phyloP scores from a whole-genome alignment of 2,888 invertebrate species.

The Aphidius colemani region DNA sequence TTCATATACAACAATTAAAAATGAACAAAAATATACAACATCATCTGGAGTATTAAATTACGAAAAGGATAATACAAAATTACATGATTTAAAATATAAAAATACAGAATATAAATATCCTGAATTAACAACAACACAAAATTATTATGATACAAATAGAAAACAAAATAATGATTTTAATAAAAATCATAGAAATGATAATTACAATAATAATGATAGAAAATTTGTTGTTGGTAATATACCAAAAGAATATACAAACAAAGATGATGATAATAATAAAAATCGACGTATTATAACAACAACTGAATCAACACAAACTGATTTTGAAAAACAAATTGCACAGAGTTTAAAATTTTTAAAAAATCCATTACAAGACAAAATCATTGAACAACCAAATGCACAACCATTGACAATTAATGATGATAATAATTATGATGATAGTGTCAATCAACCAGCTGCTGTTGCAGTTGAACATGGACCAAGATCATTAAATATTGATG shows the following conservation, averaged over 20 bases:
- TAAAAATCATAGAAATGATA: neutral
- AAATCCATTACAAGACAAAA: slow-evolving; percentile 27
- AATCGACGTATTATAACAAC: slow-evolving; percentile 5
- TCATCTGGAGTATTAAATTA: slow-evolving; percentile 37
- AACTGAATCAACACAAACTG: slow-evolving; percentile 31
- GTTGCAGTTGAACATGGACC: slow-evolving; percentile 61
- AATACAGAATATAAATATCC: slow-evolving; percentile 52
- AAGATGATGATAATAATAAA: slow-evolving; percentile 4
- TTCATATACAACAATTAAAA: slow-evolving; percentile 58
- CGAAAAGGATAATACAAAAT: slow-evolving; percentile 44
- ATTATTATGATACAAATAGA: slow-evolving; percentile 45
- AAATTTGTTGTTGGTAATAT: slow-evolving; percentile 73
- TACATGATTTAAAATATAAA: slow-evolving; percentile 42
- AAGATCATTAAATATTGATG: slow-evolving; percentile 47
- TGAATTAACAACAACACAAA: slow-evolving; percentile 46
- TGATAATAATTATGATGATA: slow-evolving; percentile 45
- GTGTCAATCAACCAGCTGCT: slow-evolving; percentile 51
- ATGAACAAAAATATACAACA: slow-evolving; percentile 39
- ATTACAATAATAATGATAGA: slow-evolving; percentile 37
- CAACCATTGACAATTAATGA: slow-evolving; percentile 29
- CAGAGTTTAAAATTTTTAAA: slow-evolving; percentile 40
- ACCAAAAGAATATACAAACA: slow-evolving; percentile 63
- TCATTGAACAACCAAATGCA: slow-evolving; percentile 32
- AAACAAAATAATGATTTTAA: slow-evolving; percentile 39
- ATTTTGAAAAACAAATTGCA: slow-evolving; percentile 35